Percentiles rank a stretch among this genome's conserved stretches.
phyloP scores from a whole-genome alignment of 64 coral and sea anemone species.

The Trachythela sp. region DNA sequence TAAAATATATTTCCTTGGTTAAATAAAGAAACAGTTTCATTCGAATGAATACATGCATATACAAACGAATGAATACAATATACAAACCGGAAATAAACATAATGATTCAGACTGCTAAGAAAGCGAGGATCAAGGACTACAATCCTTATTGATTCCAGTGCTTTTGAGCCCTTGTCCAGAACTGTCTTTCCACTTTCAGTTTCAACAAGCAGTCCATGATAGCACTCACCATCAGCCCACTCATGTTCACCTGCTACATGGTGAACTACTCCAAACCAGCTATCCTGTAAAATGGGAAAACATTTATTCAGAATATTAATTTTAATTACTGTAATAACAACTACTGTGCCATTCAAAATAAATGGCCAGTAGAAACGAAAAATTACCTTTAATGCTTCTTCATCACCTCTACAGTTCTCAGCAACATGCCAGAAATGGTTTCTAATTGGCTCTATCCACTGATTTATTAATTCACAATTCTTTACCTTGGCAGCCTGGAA shows the following conservation, averaged over 20 bases:
- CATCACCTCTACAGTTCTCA: slow-evolving; percentile 27
- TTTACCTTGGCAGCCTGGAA: slow-evolving; percentile 50
- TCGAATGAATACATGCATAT: too few relatives aligned
- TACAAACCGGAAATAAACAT: too few relatives aligned
- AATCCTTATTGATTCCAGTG: too few relatives aligned
- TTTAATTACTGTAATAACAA: background rate
- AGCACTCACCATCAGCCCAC: slow-evolving; percentile 36
- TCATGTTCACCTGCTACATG: slow-evolving; percentile 45
- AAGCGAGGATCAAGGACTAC: too few relatives aligned
- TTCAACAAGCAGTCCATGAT: too few relatives aligned
- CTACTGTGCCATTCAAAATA: background rate
- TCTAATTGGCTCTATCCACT: slow-evolving; percentile 42
- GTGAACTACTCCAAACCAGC: slow-evolving; percentile 50
- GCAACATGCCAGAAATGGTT: slow-evolving; percentile 57
- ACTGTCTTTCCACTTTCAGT: too few relatives aligned
- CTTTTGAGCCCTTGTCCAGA: too few relatives aligned
- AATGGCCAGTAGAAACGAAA: background rate
- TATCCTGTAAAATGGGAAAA: slow-evolving; percentile 19
- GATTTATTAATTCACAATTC: slow-evolving; percentile 26
- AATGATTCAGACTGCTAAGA: too few relatives aligned
- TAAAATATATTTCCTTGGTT: too few relatives aligned
- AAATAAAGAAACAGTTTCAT: too few relatives aligned
- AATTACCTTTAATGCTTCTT: slow-evolving; percentile 39
- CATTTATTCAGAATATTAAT: background rate
- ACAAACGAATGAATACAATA: too few relatives aligned